Base-by-base conservation (phyloP, 2,797 vertebrate genomes). In the Linurgus olivaceus region DNA sequence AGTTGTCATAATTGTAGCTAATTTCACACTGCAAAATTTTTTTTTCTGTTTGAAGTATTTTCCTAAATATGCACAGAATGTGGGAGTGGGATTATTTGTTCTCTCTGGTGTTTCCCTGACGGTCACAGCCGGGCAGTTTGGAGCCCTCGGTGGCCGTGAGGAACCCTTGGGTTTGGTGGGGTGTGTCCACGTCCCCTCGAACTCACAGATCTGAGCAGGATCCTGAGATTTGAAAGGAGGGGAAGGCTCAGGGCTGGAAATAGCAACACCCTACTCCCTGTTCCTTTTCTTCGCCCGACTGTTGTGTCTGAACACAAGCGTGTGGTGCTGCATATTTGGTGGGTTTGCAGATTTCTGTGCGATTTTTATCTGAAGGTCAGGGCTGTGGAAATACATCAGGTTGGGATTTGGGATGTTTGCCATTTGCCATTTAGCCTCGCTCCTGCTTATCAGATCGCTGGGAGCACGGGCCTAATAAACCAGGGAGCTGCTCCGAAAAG, bases 1-100 rank as follows among this genome's bases (percentile, higher is more conserved):
- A 98, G 94, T 98, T 98, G 97, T 98, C 97, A 97, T 97, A 97
- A 98, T 98, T 98, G 98, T 97, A 97, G 96, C 96, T 98, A 97
- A 98, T 98, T 98, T 98, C 97, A 98, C 97, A 97, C 91, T 97
- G 97, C 95, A 97, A 97, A 96, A 33, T 2, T 38, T 25, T 65
- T 54, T 97, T 97, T 94, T 55, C 96, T 85, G 97, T 98, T 98
- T 98, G 98, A 98, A 98, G 97, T 97, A 90, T 96, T 94, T 90
- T 75, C 76, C 81, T 94, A 95, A 97, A 93, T 91, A 95, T 90
- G 96, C 94, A 86, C 92, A 65, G 79, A 93, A 94, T 61, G 71
- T 86, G 93, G 90, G 76, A 94, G 80, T 83, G 95, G 93, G 94
- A 71, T 97, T 78, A 51, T 44, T 85, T 67, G 61, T 57, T 89